Evolutionary conservation across 2,888 invertebrate genomes (phyloP).

Genomic region (Ophion obscuratus): DNA sequence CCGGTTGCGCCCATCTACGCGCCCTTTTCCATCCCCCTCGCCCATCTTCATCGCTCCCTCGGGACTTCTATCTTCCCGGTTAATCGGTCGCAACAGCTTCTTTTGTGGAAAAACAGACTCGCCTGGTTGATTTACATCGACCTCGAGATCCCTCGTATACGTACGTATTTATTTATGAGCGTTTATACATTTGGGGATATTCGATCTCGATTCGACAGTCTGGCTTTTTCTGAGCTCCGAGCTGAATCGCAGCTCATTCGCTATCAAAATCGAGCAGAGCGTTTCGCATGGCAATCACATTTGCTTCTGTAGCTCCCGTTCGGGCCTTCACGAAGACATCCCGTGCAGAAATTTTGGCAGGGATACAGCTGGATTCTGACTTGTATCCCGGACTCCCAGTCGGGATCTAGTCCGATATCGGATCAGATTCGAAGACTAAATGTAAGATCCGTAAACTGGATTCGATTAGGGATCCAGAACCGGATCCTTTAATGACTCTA

Average conservation of each 20-base stretch:
- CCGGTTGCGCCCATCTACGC: neutral
- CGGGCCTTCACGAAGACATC: too few relatives aligned
- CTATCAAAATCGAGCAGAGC: too few relatives aligned
- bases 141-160: neutral
- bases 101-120: slow-evolving; percentile 50
- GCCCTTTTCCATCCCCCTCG: neutral
- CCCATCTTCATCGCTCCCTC: slow-evolving; percentile 19
- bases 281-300: neutral
- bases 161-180: neutral
- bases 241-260: neutral
- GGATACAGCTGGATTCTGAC: too few relatives aligned
- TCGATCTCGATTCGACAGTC: neutral
- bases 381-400: too few relatives aligned
- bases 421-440: too few relatives aligned
- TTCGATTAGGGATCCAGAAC: too few relatives aligned
- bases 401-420: too few relatives aligned
- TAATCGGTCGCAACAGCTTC: slow-evolving; percentile 62
- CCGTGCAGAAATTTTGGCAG: too few relatives aligned
- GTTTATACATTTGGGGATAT: neutral
- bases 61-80: slow-evolving; percentile 59
- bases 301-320: neutral
- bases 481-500: too few relatives aligned
- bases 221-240: neutral
- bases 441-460: too few relatives aligned
- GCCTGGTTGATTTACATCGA: slow-evolving; percentile 57